Evolutionary conservation across 2,797 vertebrate species (phyloP), one percentile per base, ranked within the genome.

Genomic region (Astyanax mexicanus): DNA sequence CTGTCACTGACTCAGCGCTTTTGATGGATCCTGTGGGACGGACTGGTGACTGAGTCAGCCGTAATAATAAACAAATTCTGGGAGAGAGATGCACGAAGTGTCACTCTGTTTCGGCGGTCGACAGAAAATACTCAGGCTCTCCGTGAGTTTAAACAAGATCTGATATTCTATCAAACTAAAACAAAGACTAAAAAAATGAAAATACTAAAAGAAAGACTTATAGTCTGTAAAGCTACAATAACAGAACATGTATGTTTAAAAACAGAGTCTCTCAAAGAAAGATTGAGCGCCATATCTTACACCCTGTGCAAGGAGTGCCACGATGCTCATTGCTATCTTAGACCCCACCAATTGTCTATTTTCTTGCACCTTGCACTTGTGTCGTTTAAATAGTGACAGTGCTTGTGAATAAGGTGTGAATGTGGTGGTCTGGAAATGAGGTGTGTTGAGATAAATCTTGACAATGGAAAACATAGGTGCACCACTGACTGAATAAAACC

Each of bases 11-110:
- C 23, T 71, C 25, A 40, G 35, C 49, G 23, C 37, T 21, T 57
- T 44, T 72, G 69, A 77, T 77, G 45, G 51, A 45, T 65, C 61
- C 75, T 71, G 25, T 40, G 69, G 77, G 83, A 81, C 81, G 72
- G 52, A 78, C 71, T 71, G 29, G 69, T 61, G 25, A 78, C 81
- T 89, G 89, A 88, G 83, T 91, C 86, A 86, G 84, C 78, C n/a
- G 38, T 57, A 72, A 62, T 83, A 74, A 62, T 84, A 85, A 84
- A 85, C 81, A 74, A 86, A 81, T 76, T 60, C 67, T 55, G 77
- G 70, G 45, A 58, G 37, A 44, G 75, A 79, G 81, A 73, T 83
- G 55, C 68, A 77, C 79, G 29, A 81, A 72, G 72, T 80, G 44
- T 68, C 64, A 70, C 75, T 76, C 65, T 80, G 23, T 52, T 52